Percentiles rank a stretch among this genome's conserved stretches.
phyloP scores from a whole-genome alignment of 2,113 vertebrate genomes.

The Melanostigma gelatinosum region DNA sequence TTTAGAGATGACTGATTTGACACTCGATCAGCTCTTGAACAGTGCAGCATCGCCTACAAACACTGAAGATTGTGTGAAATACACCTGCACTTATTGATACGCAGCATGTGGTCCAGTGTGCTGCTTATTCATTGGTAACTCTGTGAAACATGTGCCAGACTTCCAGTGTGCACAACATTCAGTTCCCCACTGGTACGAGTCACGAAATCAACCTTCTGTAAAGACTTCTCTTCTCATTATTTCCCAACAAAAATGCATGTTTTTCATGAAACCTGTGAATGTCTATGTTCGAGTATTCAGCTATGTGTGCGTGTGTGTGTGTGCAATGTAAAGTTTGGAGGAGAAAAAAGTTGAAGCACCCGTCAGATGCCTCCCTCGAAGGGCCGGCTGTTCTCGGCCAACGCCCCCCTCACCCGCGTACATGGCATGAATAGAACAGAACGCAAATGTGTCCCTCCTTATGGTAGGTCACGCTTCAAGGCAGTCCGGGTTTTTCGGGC shows the following conservation, averaged over 20 bases:
- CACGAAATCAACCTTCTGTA: constrained; percentile 1
- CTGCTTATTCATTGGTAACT: constrained; percentile 21
- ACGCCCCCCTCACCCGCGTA: constrained; percentile 32
- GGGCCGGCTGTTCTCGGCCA: constrained; percentile 53
- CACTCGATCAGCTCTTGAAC: background rate
- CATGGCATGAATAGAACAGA: constrained; percentile 54
- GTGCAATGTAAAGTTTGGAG: constrained; percentile 4
- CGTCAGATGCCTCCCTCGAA: constrained; percentile 61
- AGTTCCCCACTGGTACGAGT: background rate
- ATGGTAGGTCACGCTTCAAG: constrained; percentile 60
- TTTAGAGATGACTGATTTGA: constrained; percentile 7
- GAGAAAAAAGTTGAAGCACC: constrained; percentile 26
- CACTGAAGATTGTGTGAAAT: constrained; percentile 18
- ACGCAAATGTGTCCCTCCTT: constrained; percentile 53
- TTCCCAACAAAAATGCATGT: background rate
- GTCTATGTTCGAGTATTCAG: background rate
- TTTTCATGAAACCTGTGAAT: background rate
- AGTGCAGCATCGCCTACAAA: background rate
- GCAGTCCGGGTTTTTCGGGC: constrained; percentile 38
- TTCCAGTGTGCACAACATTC: background rate
- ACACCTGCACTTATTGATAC: constrained; percentile 27
- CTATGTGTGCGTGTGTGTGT: background rate
- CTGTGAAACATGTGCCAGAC: constrained; percentile 7
- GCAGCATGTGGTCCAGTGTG: constrained; percentile 2
- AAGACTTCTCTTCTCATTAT: constrained; percentile 1